A percentile compares a stretch with the other conserved stretches of the same genome.
These are phyloP conservation scores for Enteromius anoplus DNA, from an alignment of 2,797 vertebrate genomes.

Conservation along the genomic window DNA sequence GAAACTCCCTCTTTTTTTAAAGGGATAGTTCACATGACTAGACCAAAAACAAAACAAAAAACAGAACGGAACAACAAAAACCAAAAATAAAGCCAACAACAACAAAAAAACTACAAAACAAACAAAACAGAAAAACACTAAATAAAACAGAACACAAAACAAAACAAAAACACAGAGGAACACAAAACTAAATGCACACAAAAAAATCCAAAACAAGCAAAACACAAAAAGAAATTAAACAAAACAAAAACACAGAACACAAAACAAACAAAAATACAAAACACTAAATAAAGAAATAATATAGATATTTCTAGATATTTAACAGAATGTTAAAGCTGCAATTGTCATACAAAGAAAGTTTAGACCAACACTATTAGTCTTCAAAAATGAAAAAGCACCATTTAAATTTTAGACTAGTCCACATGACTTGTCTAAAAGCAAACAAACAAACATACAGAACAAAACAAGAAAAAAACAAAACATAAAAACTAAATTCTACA, in stretches of 20 bases:
- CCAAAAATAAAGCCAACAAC: not conserved
- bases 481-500: not conserved
- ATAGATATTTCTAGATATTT: not conserved
- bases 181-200: too few species aligned
- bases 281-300: not conserved
- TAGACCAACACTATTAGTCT: not conserved
- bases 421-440: not conserved
- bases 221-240: not conserved
- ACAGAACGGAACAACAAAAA: too few species aligned
- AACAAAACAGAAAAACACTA: not conserved
- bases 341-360: not conserved
- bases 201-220: not conserved
- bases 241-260: not conserved
- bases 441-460: not conserved
- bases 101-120: not conserved
- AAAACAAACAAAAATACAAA: not conserved
- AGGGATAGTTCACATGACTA: not conserved
- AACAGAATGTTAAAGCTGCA: not conserved
- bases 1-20: slow-evolving; percentile 9
- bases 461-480: not conserved
- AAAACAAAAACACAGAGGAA: too few species aligned
- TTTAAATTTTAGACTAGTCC: not conserved
- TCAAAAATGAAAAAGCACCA: not conserved
- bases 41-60: not conserved
- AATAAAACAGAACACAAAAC: too few species aligned